Base-by-base conservation (phyloP, 2,113 vertebrate species). In the Pitta sordida region DNA sequence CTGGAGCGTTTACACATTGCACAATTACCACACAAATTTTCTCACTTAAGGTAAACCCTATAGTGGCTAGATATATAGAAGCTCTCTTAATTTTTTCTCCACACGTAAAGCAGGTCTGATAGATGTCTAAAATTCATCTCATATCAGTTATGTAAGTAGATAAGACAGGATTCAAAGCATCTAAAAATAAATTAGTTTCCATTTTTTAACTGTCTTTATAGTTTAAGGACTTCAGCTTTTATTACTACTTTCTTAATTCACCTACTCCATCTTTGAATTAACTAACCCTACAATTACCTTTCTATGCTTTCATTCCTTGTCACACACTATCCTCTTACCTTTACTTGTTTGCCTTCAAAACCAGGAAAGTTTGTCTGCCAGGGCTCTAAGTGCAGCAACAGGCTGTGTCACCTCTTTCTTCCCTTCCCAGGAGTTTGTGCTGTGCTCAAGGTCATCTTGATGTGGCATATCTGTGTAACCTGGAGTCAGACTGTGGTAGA, bases 301-400 rank as follows among this genome's bases (percentile, higher is more conserved):
- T 53, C 22, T 41, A 19, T 63, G 10, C 8, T 18, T 84, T 73
- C 24, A 32, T 11, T 19, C 3, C 36, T 80, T 48, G 18, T 41
- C 18, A 39, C 9, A 41, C 9, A 10, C 5, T 63, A 20, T 51
- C 26, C 30, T 60, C 29, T 79, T 29, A 21, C 7, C 10, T 68
- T 68, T 30, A 27, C 24, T 59, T 76, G 56, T 39, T 67, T 76
- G 8, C 32, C 29, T 73, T 73, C 63, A 67, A 91, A 80, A 30
- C 22, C 5, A 34, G 16, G 8, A 55, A 55, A 36, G 32, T n/a
- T 64, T 21, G 1, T 2, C 19, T 63, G 2, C 29, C 2, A 1
- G 22, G 8, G 6, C 11, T 62, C 10, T 23, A 39, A 41, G 39
- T 10, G 39, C 39, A 41, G 22, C 17, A 62, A 11, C 13, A 27